Evolutionary conservation across 2,888 invertebrate species (phyloP).

Genomic region (Trissolcus brochymenae): DNA sequence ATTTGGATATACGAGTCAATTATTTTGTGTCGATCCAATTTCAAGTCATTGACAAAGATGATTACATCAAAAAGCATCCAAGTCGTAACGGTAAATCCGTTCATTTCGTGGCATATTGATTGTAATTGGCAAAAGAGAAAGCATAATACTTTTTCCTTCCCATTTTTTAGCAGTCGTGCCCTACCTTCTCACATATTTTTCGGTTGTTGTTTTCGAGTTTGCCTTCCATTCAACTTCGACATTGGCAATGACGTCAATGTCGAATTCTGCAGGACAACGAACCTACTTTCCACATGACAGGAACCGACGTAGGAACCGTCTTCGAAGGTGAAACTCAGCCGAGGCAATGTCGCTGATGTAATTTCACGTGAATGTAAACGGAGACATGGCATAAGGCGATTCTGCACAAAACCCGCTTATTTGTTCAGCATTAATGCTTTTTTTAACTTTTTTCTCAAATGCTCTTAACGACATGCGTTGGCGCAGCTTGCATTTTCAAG

Average conservation of each 20-base stretch:
- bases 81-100: slow-evolving; percentile 41
- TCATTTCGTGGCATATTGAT: slow-evolving; percentile 36
- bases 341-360: slow-evolving; percentile 58
- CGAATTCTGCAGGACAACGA: slow-evolving; percentile 70
- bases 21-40: slow-evolving; percentile 17
- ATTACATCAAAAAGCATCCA: slow-evolving; percentile 46
- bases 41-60: slow-evolving; percentile 26
- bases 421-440: slow-evolving; percentile 22
- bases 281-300: slow-evolving; percentile 65
- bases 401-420: slow-evolving; percentile 29
- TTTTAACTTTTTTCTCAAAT: background rate
- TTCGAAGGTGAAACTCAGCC: slow-evolving; percentile 55
- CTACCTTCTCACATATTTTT: background rate
- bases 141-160: slow-evolving; percentile 10
- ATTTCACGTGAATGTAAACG: slow-evolving; percentile 54
- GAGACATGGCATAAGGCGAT: slow-evolving; percentile 22
- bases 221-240: slow-evolving; percentile 55
- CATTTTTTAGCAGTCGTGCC: slow-evolving; percentile 15
- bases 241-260: slow-evolving; percentile 65
- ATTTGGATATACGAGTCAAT: too few relatives aligned
- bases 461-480: background rate
- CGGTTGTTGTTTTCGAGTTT: slow-evolving; percentile 33
- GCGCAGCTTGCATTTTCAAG: slow-evolving; percentile 21
- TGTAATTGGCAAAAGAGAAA: slow-evolving; percentile 55
- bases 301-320: slow-evolving; percentile 53